phyloP scores from a whole-genome alignment of 2,113 vertebrate genomes.

The Ailuropoda melanoleuca region DNA sequence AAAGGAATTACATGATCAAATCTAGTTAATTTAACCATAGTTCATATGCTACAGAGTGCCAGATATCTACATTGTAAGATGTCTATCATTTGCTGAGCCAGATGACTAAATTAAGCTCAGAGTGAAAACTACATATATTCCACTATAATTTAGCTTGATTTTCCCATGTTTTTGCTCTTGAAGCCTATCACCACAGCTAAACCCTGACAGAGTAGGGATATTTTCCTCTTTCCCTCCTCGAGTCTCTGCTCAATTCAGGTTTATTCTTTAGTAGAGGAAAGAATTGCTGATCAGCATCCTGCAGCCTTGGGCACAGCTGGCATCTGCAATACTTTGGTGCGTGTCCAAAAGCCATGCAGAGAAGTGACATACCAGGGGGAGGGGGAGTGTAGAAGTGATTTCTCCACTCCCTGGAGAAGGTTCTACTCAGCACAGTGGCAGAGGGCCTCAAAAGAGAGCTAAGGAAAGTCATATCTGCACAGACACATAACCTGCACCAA shows the following conservation, averaged over 20 bases:
- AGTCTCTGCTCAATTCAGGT: conserved; percentile 20
- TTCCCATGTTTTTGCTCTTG: not conserved
- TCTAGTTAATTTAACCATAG: conserved; percentile 28
- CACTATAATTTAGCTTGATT: not conserved
- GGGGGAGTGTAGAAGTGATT: not conserved
- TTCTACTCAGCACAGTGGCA: not conserved
- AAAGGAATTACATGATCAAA: not conserved
- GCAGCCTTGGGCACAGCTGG: conserved; percentile 31
- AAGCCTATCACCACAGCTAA: not conserved
- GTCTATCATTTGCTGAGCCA: not conserved
- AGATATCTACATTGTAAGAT: conserved; percentile 11
- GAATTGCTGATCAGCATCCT: not conserved
- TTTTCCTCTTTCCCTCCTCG: not conserved
- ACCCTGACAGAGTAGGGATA: not conserved
- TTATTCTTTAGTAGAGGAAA: conserved; percentile 43
- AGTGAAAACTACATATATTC: not conserved
- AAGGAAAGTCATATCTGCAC: not conserved
- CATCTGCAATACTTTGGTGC: conserved; percentile 35
- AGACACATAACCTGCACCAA: not conserved
- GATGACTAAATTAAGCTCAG: not conserved
- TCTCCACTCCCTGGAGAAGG: not conserved
- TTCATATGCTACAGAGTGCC: not conserved
- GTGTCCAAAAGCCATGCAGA: not conserved
- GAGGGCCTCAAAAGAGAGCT: not conserved
- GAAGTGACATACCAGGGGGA: not conserved